Evolutionary conservation across 2,113 vertebrate species (phyloP).

Genomic region (Oreochromis spilurus): DNA sequence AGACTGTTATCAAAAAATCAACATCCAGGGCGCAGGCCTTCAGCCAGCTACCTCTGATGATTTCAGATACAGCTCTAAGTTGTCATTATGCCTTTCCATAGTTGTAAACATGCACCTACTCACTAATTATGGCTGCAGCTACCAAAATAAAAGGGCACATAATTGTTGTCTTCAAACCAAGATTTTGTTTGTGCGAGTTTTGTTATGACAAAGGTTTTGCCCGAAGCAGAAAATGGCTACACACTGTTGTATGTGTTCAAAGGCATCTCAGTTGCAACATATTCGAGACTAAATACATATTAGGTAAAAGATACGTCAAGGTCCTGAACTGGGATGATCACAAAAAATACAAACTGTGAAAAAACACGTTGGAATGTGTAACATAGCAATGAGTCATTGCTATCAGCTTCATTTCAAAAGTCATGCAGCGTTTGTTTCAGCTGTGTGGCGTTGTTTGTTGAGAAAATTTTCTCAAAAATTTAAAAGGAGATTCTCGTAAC

Average conservation of each 20-base stretch:
- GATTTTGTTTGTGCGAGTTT: neutral
- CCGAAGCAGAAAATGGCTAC: neutral
- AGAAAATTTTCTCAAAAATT: no score
- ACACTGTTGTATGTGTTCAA: neutral
- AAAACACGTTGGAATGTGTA: neutral
- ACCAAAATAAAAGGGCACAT: neutral
- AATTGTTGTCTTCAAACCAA: neutral
- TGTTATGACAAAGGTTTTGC: neutral
- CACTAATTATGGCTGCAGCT: neutral
- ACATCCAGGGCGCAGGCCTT: neutral
- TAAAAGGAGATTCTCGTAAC: neutral
- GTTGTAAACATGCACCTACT: neutral
- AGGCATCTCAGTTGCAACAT: neutral
- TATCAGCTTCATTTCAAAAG: neutral
- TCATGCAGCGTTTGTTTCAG: neutral
- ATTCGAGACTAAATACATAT: neutral
- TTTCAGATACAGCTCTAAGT: neutral
- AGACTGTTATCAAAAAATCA: neutral
- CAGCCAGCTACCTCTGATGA: neutral
- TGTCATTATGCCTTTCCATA: neutral
- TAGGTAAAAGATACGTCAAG: neutral
- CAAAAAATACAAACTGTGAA: neutral
- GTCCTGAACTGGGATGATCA: neutral
- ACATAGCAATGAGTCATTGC: neutral
- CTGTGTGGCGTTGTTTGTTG: neutral